Base-by-base conservation (phyloP, 2,797 vertebrate species). In the Catamblyrhynchus diadema region DNA sequence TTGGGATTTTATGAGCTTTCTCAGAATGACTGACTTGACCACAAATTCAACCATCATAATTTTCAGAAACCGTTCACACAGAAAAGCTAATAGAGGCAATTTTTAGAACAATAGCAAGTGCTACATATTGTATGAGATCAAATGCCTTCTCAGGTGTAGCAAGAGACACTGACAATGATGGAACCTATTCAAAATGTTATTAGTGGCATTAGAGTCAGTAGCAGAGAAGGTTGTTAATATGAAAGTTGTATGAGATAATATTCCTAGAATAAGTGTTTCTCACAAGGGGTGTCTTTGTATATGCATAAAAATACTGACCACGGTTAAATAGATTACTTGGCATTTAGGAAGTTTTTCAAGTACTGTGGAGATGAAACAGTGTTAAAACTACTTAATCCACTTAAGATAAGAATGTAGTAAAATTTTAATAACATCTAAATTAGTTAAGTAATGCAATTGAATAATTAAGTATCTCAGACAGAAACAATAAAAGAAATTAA, bases 11-110 rank as follows among this genome's bases (percentile, higher is more conserved):
- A 47, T 89, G 60, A 91, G 73, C 90, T 96, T 97, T 97, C 89
- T 95, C 80, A 85, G 94, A 97, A 97, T 71, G 90, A 97, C 93
- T 86, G 71, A 95, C 94, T 93, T 92, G 82, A 90, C 65, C 75
- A 81, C 27, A 51, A 61, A 47, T 32, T 93, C 83, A 81, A 80
- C 69, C 56, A 83, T 77, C 85, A 11, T 51, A 77, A 66, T 91
- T 95, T 96, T 96, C 86, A 94, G 70, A 91, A 77, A 61, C 48
- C 0, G 54, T 95, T 96, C 94, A 93, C 88, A 93, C 44, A 91
- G 67, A 94, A 89, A 93, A 96, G 41, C 88, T 44, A 82, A 82
- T 83, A 59, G 74, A 82, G 53, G 74, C n/a, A 81, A 89, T 96
- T 94, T 88, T 84, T 81, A 89, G 73, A 89, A 94, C 91, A 91